Evolutionary conservation across 2,888 invertebrate species (phyloP).

Genomic region (Agonopterix alstromeriana): DNA sequence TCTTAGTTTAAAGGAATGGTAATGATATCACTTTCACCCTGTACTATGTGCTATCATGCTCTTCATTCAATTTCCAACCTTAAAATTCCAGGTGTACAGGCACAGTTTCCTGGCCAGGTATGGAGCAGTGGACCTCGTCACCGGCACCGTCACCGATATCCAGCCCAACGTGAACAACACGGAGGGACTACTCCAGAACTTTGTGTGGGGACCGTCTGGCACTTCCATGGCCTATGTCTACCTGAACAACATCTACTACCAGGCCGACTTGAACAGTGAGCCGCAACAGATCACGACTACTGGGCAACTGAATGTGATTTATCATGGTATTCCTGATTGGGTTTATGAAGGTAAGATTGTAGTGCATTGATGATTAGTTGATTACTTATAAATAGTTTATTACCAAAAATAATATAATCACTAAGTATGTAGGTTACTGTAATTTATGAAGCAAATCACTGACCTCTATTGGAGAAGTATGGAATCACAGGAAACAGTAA

Average conservation of each 20-base stretch:
- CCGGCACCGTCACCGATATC: conserved; percentile 49
- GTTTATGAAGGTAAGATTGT: conserved; percentile 88
- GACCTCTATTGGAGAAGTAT: no score
- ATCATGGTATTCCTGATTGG: conserved; percentile 96
- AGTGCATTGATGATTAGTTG: no score
- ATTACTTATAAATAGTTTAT: no score
- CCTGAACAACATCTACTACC: conserved; percentile 86
- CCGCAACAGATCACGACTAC: conserved; percentile 79
- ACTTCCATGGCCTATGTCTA: conserved; percentile 84
- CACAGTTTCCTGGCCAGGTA: conserved; percentile 88
- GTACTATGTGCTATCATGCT: no score
- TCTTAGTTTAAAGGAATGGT: no score
- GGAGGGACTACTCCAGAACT: conserved; percentile 79
- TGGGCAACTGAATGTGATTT: conserved; percentile 78
- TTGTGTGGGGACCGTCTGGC: conserved; percentile 86
- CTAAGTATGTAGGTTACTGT: no score
- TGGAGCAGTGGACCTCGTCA: conserved; percentile 79
- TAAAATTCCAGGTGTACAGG: conserved; percentile 80
- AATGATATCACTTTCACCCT: no score
- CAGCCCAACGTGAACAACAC: conserved; percentile 38
- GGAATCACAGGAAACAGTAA: no score
- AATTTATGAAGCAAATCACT: no score
- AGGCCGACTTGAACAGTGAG: conserved; percentile 59
- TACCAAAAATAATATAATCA: no score
- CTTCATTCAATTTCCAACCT: no score